These are phyloP conservation scores for Sebastes wilsoni DNA, from an alignment of 2,797 vertebrate genomes.

Conservation along the genomic window DNA sequence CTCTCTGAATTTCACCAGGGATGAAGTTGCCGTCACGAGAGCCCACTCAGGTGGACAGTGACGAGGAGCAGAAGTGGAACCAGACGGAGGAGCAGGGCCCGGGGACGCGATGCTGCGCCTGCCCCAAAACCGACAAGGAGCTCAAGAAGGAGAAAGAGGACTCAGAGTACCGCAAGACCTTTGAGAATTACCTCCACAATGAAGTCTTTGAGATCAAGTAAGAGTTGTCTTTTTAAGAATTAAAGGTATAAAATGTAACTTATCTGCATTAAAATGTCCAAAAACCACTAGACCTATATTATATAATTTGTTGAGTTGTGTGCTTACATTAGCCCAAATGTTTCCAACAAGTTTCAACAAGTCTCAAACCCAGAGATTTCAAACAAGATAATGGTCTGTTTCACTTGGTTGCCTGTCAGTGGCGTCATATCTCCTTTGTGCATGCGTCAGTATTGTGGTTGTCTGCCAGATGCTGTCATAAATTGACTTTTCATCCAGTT, in stretches of 20 bases:
- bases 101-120: constrained; percentile 87
- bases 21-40: constrained; percentile 91
- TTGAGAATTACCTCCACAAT: constrained; percentile 97
- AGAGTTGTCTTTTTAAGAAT: constrained; percentile 22
- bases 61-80: constrained; percentile 86
- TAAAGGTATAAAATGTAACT: background rate
- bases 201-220: constrained; percentile 91
- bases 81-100: constrained; percentile 88
- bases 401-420: no score
- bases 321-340: no score
- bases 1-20: constrained; percentile 73
- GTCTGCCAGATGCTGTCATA: background rate
- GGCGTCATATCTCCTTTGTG: no score
- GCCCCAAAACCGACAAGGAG: constrained; percentile 96
- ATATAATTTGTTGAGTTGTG: background rate
- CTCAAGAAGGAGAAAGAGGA: constrained; percentile 95
- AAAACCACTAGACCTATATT: background rate
- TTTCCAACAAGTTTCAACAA: no score
- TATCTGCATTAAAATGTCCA: background rate
- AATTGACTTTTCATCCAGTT: background rate
- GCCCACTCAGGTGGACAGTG: constrained; percentile 83
- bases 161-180: constrained; percentile 91
- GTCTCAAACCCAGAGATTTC: background rate
- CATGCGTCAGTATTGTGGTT: no score
- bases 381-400: background rate